phyloP scores from a whole-genome alignment of 2,888 invertebrate species.

The Neoaliturus tenellus region DNA sequence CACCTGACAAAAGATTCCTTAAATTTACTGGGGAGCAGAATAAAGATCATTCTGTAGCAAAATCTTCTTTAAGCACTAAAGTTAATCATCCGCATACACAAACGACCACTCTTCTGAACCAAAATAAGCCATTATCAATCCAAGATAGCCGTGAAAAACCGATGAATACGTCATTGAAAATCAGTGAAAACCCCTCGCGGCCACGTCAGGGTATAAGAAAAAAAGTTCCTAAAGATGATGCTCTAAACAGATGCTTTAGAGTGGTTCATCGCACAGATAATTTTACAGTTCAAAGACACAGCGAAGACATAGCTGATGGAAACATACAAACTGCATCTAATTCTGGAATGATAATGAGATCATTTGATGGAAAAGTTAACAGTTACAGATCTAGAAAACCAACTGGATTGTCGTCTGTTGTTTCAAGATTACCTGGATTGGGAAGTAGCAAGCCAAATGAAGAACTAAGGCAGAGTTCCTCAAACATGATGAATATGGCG shows the following conservation, averaged over 20 bases:
- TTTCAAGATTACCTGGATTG: neutral
- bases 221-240: neutral
- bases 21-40: neutral
- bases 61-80: neutral
- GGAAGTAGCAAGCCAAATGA: neutral
- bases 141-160: neutral
- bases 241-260: constrained; percentile 27
- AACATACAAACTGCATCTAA: neutral
- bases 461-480: neutral
- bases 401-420: neutral
- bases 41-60: neutral
- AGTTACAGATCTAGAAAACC: neutral
- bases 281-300: neutral
- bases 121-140: neutral
- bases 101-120: neutral
- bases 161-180: neutral
- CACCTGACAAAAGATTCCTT: constrained; percentile 30
- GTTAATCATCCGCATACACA: neutral
- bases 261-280: constrained; percentile 35
- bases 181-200: neutral
- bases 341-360: neutral
- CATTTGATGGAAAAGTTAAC: neutral
- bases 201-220: neutral
- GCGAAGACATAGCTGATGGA: neutral
- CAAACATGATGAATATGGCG: neutral